A percentile compares a stretch with the other conserved stretches of the same genome.
These are phyloP conservation scores for Drosophila mimetica DNA, from an alignment of 2,888 invertebrate genomes.

Conservation along the genomic window DNA sequence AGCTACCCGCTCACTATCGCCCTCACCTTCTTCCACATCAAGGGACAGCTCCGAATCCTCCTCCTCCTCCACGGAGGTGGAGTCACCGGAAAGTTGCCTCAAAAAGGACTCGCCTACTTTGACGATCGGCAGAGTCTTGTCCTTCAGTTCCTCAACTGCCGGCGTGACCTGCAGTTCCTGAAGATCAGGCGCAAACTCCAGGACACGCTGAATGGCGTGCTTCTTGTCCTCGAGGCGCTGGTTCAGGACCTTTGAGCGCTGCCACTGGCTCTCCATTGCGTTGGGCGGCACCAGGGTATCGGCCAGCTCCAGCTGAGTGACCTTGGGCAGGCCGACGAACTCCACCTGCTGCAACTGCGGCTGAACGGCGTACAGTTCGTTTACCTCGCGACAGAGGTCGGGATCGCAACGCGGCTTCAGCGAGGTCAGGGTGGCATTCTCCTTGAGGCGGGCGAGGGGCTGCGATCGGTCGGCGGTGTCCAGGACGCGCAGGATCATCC, in stretches of 20 bases:
- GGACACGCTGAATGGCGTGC: conserved; percentile 55
- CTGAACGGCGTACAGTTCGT: conserved; percentile 35
- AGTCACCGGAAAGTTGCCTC: conserved; percentile 6
- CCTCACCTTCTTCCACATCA: neutral
- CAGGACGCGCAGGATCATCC: conserved; percentile 67
- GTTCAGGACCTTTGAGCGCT: conserved; percentile 60
- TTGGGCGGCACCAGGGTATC: neutral
- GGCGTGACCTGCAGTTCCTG: conserved; percentile 62
- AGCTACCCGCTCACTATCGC: neutral
- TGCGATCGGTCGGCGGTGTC: conserved; percentile 64
- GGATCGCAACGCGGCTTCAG: conserved; percentile 39
- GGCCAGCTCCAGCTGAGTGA: conserved; percentile 43
- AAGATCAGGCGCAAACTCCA: conserved; percentile 67
- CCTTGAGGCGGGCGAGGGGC: neutral
- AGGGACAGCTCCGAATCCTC: neutral
- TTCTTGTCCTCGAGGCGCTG: conserved; percentile 42
- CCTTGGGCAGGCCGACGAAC: conserved; percentile 53
- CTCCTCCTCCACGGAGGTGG: neutral
- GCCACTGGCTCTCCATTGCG: conserved; percentile 42
- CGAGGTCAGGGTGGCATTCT: neutral
- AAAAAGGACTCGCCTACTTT: neutral
- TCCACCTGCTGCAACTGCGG: conserved; percentile 38
- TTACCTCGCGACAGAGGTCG: conserved; percentile 30
- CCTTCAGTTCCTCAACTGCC: neutral
- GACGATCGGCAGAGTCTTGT: neutral